Evolutionary conservation across 1,140 invertebrate genomes (phyloP), one percentile per base, ranked within the genome.

Genomic region (Conus betulinus): DNA sequence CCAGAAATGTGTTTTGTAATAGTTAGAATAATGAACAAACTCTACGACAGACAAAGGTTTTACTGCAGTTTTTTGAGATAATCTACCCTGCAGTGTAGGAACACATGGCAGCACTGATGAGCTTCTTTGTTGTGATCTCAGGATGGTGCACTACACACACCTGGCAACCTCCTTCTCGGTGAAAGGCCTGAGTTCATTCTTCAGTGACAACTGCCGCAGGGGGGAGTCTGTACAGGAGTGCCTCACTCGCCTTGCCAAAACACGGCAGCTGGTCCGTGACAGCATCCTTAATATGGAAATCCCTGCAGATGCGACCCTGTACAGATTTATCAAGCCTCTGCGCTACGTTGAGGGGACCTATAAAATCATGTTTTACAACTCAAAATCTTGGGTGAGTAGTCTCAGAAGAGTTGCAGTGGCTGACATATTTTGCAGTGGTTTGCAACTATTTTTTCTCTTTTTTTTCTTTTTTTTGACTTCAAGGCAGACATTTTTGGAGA

Each of bases 321-420:
- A 52, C 79, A 8, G 0, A 23, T 63, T 67, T 13, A 67, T 67
- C 55, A 88, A 82, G 39, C 52, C n/a, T 10, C 7, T 82, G 78
- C 76, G 81, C n/a, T 81, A 63, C 79, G 20, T 57, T n/a, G 57
- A 81, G 20, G 27, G 55, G 63, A 74, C 23, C 57, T 81, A 63
- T 25, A 55, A 88, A 15, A 71, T 82, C 39, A 51, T 20, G 13
- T 17, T 17, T 27, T 20, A 57, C 53, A 67, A 63, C 7, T 55
- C 78, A 8, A 55, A 67, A 17, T 20, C 79, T 13, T 74, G 86
- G 8, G 53, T 84, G 83, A 17, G 27, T 57, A 53, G 25, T 27
- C 11, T 79, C 13, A 1, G 39, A 39, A 39, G 3, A 39, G 39
- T 39, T 39, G 39, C 39, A 39, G 39, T 39, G 39, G 39, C 39